Evolutionary conservation across 2,888 invertebrate species (phyloP), one percentile per base, ranked within the genome.

Genomic region (Serripes groenlandicus): DNA sequence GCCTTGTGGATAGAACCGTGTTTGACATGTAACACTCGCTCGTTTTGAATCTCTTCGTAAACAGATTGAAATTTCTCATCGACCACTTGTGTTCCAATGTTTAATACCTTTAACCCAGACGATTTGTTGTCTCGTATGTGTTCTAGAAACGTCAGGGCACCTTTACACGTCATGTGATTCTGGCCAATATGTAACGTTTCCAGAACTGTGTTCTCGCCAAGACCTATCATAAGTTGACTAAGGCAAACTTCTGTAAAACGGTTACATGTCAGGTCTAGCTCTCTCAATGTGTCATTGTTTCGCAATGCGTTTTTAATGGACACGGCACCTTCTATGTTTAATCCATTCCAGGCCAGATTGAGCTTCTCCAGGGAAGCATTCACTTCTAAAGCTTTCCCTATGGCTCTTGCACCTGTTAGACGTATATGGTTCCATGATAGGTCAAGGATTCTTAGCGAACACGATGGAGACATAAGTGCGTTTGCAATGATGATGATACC

Each of bases 361-460:
- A 93, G 73, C 32, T 75, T 88, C 21, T 89, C 88, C 30, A 92
- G 73, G 7, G 83, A 78, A 3, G 56, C 56, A 71, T 92, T 92
- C 35, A 82, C 70, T 86, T 86, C 73, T 11, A 92, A 49, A 11
- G 88, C 87, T 56, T 88, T 81, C 3, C 90, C 92, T 23, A 92
- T 83, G 26, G 92, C 92, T 32, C 81, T 83, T 18, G 91, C 91
- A 4, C 92, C 92, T 70, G 81, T 70, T 66, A 91, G 81, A 42
- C 92, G 76, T 15, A 92, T 89, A 80, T 92, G 92, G 76, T 92
- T 92, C 92, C 92, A 92, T 49, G 90, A 91, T 11, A 92, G 80
- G 83, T 92, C 91, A 21, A 92, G 68, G 9, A 85, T 82, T 71
- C 81, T 60, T 23, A 92, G 76, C 56, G 75, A 69, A 54, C 75